Evolutionary conservation across 1,140 invertebrate genomes (phyloP).

Genomic region (Wiebesia pumilae): DNA sequence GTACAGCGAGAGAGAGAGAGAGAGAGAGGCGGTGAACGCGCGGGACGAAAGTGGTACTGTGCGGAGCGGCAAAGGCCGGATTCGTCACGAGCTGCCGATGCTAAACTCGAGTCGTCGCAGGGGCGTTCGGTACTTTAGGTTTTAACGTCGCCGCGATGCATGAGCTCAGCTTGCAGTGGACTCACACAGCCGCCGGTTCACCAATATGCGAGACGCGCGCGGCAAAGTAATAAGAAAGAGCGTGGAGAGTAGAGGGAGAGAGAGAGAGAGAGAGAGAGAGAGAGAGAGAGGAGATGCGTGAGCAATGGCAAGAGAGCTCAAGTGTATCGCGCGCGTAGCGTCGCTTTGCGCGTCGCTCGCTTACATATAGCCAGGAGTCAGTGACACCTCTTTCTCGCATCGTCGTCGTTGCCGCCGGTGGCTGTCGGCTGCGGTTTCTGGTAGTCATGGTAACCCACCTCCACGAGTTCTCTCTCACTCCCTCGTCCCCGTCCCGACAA

Average conservation of each 20-base stretch:
- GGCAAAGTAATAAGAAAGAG: slow-evolving; percentile 37
- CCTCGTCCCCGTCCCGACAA: slow-evolving; percentile 48
- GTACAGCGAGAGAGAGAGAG: not conserved
- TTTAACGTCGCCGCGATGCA: slow-evolving; percentile 45
- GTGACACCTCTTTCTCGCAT: slow-evolving; percentile 72
- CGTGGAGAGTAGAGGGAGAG: slow-evolving; percentile 16
- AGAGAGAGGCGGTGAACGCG: slow-evolving; percentile 54
- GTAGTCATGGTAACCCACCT: slow-evolving; percentile 72
- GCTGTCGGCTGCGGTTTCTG: slow-evolving; percentile 64
- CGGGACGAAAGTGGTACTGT: slow-evolving; percentile 50
- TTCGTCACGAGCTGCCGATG: slow-evolving; percentile 60
- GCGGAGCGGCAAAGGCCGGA: slow-evolving; percentile 51
- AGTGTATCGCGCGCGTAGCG: slow-evolving; percentile 30
- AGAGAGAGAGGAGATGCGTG: slow-evolving; percentile 34
- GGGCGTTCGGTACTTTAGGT: slow-evolving; percentile 22
- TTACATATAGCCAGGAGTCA: slow-evolving; percentile 66
- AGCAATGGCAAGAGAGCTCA: slow-evolving; percentile 28
- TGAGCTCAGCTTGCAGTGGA: not conserved
- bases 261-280: slow-evolving; percentile 18
- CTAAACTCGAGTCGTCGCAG: slow-evolving; percentile 43
- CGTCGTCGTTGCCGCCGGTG: slow-evolving; percentile 51
- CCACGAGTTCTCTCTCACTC: slow-evolving; percentile 45
- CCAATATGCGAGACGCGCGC: slow-evolving; percentile 15
- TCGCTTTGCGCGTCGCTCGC: slow-evolving; percentile 20
- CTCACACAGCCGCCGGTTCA: slow-evolving; percentile 35